Conservation (phyloP, 2,888 invertebrate genomes). For the Ophion slaviceki region DNA sequence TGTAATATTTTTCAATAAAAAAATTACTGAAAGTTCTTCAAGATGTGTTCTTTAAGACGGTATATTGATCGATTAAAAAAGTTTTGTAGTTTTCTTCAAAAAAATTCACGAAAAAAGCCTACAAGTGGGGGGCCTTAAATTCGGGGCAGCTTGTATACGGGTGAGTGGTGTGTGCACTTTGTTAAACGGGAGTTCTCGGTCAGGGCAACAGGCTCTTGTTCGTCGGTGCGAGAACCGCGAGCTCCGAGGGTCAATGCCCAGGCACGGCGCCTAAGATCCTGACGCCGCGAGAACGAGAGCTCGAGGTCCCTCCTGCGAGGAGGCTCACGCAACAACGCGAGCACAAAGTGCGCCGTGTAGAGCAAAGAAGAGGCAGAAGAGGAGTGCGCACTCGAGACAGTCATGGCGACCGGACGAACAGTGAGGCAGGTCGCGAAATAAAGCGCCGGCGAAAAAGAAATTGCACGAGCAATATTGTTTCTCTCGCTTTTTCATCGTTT, state of each 20-base stretch:
- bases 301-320: slow-evolving; percentile 34
- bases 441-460: slow-evolving; percentile 60
- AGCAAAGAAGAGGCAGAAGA: slow-evolving; percentile 42
- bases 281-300: slow-evolving; percentile 58
- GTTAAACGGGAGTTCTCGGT: slow-evolving; percentile 64
- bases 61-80: too few relatives aligned
- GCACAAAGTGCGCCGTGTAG: slow-evolving; percentile 39
- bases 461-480: slow-evolving; percentile 11
- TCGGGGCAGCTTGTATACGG: neutral
- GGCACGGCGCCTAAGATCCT: slow-evolving; percentile 82
- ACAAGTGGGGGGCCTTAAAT: too few relatives aligned
- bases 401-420: slow-evolving; percentile 71
- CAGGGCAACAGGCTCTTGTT: slow-evolving; percentile 54
- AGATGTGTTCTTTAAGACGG: too few relatives aligned
- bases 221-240: slow-evolving; percentile 49
- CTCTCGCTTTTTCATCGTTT: neutral
- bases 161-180: slow-evolving; percentile 33
- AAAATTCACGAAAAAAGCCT: too few relatives aligned
- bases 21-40: too few relatives aligned
- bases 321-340: slow-evolving; percentile 49
- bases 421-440: slow-evolving; percentile 81
- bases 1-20: too few relatives aligned
- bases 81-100: too few relatives aligned
- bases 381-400: slow-evolving; percentile 37
- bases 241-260: slow-evolving; percentile 80